phyloP scores from a whole-genome alignment of 2,888 invertebrate species.

The Dasysyrphus tricinctus region DNA sequence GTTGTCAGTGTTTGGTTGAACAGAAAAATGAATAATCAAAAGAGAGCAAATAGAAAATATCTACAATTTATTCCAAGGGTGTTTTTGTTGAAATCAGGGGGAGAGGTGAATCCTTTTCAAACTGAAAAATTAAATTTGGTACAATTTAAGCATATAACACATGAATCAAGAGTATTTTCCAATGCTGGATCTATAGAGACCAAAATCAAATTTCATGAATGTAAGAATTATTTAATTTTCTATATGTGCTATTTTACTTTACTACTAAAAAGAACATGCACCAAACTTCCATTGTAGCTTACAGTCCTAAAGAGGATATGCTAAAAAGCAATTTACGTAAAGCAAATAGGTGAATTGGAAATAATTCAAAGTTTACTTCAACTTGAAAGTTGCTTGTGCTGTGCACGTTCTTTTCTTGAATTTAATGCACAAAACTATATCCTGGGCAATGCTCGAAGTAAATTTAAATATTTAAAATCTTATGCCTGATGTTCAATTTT shows the following conservation, averaged over 20 bases:
- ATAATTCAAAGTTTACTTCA: slow-evolving; percentile 52
- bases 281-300: background rate
- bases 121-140: no score
- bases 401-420: slow-evolving; percentile 4
- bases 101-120: no score
- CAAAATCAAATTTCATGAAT: no score
- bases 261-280: background rate
- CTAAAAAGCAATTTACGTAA: slow-evolving; percentile 42
- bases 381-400: slow-evolving; percentile 42
- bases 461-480: slow-evolving; percentile 30
- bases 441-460: background rate
- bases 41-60: no score
- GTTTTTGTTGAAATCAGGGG: no score
- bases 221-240: no score
- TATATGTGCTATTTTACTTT: background rate
- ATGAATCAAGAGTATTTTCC: no score
- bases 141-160: no score
- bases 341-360: slow-evolving; percentile 40
- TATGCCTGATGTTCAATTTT: slow-evolving; percentile 18
- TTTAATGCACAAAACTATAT: slow-evolving; percentile 20
- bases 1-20: no score
- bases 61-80: no score
- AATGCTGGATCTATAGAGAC: no score
- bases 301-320: background rate
- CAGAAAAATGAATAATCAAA: no score